These are phyloP conservation scores for Drosophila colorata DNA, from an alignment of 2,888 invertebrate genomes.

Conservation along the genomic window DNA sequence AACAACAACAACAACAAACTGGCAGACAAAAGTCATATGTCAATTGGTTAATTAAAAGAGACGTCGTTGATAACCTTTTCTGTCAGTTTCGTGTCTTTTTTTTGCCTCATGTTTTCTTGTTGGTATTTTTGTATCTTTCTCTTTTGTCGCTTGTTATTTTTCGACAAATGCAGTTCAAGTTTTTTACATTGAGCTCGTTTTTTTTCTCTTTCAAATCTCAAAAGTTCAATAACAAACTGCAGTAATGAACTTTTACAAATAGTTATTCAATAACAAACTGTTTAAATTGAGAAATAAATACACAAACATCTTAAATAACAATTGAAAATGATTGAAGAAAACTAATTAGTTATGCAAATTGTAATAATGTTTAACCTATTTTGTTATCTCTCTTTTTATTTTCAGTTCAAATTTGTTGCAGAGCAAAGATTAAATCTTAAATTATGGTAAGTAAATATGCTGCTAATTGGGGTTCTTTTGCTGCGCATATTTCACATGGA, in stretches of 20 bases:
- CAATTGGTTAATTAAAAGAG: slow-evolving; percentile 76
- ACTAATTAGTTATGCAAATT: slow-evolving; percentile 18
- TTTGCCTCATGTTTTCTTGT: slow-evolving; percentile 9
- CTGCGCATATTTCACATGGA: slow-evolving; percentile 38
- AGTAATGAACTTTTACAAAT: slow-evolving; percentile 37
- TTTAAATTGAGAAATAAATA: background rate
- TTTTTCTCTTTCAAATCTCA: slow-evolving; percentile 15
- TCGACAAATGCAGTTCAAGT: slow-evolving; percentile 43
- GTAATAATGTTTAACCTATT: slow-evolving; percentile 2
- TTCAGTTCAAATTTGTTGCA: slow-evolving; percentile 51
- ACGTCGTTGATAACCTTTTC: slow-evolving; percentile 69
- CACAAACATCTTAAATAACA: background rate
- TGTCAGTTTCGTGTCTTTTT: slow-evolving; percentile 55
- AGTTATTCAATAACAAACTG: slow-evolving; percentile 27
- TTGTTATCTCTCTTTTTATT: slow-evolving; percentile 29
- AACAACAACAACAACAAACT: slow-evolving; percentile 32
- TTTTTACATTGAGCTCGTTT: slow-evolving; percentile 30
- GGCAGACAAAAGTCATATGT: slow-evolving; percentile 70
- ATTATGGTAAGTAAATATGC: slow-evolving; percentile 69
- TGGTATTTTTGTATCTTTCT: slow-evolving; percentile 44
- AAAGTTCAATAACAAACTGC: slow-evolving; percentile 66
- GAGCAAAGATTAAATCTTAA: slow-evolving; percentile 53
- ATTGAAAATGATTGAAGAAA: slow-evolving; percentile 4
- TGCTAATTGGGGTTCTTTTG: slow-evolving; percentile 57
- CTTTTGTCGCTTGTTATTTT: slow-evolving; percentile 29